Evolutionary conservation across 2,797 vertebrate genomes (phyloP).

Genomic region (Enteromius mattozi): DNA sequence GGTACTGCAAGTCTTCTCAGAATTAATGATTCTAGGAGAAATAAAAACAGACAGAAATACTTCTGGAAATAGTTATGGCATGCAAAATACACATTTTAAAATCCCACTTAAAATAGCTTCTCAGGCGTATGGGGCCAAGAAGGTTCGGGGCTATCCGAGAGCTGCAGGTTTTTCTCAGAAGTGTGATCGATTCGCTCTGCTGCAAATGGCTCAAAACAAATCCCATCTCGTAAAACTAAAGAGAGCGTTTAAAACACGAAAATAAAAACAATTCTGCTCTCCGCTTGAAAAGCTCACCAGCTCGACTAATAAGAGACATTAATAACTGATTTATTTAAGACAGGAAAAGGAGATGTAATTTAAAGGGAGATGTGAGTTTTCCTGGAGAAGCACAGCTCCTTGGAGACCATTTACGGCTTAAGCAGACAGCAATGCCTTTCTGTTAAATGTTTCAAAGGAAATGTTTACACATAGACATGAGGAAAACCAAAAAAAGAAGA

Average conservation of each 20-base stretch:
- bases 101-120: constrained; percentile 31
- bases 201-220: constrained; percentile 65
- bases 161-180: constrained; percentile 25
- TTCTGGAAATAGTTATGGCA: constrained; percentile 43
- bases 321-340: constrained; percentile 69
- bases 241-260: constrained; percentile 67
- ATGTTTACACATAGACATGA: constrained; percentile 37
- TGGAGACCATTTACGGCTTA: constrained; percentile 49
- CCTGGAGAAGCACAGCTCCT: constrained; percentile 51
- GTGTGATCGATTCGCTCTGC: constrained; percentile 20
- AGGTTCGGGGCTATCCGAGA: constrained; percentile 9
- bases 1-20: constrained; percentile 8
- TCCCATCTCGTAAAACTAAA: constrained; percentile 71
- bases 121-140: background rate
- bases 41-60: constrained; percentile 36
- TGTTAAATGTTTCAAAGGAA: constrained; percentile 50
- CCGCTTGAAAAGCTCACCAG: constrained; percentile 60
- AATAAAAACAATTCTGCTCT: constrained; percentile 69
- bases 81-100: constrained; percentile 42
- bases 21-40: constrained; percentile 48
- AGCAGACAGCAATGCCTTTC: constrained; percentile 30
- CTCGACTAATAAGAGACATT: constrained; percentile 68
- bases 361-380: constrained; percentile 49
- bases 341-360: constrained; percentile 19
- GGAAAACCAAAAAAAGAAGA: constrained; percentile 16